Evolutionary conservation across 2,888 invertebrate species (phyloP).

Genomic region (Polydesmus complanatus): DNA sequence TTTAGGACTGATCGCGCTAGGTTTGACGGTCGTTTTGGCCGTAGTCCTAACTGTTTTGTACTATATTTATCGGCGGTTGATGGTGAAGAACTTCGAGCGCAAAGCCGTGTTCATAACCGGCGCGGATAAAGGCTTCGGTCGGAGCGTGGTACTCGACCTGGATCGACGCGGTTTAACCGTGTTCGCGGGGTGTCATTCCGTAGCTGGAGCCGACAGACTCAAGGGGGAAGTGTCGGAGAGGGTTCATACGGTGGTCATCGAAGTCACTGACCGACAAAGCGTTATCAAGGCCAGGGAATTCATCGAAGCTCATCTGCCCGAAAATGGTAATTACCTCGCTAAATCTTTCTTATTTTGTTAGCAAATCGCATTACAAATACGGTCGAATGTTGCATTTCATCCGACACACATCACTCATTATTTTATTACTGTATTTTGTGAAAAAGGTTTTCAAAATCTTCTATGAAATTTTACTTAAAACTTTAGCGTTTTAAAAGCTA

Average conservation of each 20-base stretch:
- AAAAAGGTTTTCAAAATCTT: too few species aligned
- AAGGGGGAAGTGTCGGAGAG: not conserved
- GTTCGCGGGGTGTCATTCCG: constrained; percentile 14
- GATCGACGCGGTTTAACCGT: constrained; percentile 8
- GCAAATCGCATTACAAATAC: too few species aligned
- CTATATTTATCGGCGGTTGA: not conserved
- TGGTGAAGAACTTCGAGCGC: not conserved
- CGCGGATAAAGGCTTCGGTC: constrained; percentile 10
- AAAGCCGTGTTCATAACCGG: constrained; percentile 15
- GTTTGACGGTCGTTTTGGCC: not conserved
- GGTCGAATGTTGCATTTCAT: too few species aligned
- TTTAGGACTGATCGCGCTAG: not conserved
- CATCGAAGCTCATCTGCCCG: constrained; percentile 13
- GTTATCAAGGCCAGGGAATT: constrained; percentile 3
- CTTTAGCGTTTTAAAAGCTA: too few species aligned
- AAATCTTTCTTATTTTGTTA: not conserved
- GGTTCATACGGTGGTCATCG: constrained; percentile 7
- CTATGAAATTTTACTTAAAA: too few species aligned
- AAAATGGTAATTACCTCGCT: not conserved
- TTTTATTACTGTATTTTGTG: too few species aligned
- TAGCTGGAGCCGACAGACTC: constrained; percentile 8
- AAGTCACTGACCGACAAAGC: constrained; percentile 10
- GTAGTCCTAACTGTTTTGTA: not conserved
- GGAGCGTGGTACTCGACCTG: constrained; percentile 10
- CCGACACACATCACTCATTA: too few species aligned